These are phyloP conservation scores for Orchesella cincta DNA, from an alignment of 1,140 invertebrate genomes.

Conservation along the genomic window DNA sequence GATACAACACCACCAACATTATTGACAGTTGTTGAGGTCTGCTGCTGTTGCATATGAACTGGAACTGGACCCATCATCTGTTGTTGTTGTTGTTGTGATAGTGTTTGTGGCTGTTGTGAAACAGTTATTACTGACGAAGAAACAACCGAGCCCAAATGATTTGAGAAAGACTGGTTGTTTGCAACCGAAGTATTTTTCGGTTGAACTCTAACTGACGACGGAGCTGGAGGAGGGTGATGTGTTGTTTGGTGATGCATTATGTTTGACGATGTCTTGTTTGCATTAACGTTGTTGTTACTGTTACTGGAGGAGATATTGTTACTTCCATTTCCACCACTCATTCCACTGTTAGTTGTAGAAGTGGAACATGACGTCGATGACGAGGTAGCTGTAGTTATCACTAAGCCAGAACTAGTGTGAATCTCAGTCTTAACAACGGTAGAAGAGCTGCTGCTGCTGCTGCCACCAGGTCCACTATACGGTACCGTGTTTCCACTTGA, in stretches of 20 bases:
- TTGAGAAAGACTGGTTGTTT: constrained; percentile 20
- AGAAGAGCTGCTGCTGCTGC: neutral
- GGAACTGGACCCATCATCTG: constrained; percentile 31
- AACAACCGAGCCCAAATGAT: neutral
- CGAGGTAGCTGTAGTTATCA: constrained; percentile 12
- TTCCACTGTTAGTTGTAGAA: neutral
- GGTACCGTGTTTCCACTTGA: neutral
- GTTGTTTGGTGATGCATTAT: constrained; percentile 7
- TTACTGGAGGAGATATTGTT: neutral
- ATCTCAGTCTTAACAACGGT: constrained; percentile 25
- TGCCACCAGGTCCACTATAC: neutral
- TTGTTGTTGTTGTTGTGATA: neutral
- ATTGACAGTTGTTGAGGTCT: constrained; percentile 19
- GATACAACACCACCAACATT: constrained; percentile 33
- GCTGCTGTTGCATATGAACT: constrained; percentile 19
- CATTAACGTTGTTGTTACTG: neutral
- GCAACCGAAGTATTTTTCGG: neutral
- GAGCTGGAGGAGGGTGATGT: constrained; percentile 7
- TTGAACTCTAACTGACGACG: neutral
- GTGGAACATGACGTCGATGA: neutral
- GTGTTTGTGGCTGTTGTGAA: constrained; percentile 19
- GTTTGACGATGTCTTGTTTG: neutral
- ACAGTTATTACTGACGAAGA: constrained; percentile 19
- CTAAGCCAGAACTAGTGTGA: constrained; percentile 17
- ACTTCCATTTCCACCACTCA: neutral